These are phyloP conservation scores for Patella depressa DNA, from an alignment of 2,888 invertebrate species.

Conservation along the genomic window DNA sequence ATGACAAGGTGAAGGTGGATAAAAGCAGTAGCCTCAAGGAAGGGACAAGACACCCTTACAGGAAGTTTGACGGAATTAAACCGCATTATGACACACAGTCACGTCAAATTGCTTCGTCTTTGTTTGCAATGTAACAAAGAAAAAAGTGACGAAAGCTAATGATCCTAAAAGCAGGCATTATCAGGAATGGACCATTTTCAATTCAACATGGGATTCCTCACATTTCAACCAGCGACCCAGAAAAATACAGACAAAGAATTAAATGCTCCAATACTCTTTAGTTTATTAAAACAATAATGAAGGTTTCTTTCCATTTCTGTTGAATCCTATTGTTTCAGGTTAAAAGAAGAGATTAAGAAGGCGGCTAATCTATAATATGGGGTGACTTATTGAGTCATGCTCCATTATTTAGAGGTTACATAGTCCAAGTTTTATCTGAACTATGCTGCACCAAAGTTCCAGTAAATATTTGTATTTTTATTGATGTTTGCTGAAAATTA, in stretches of 20 bases:
- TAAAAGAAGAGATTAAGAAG: too few species aligned
- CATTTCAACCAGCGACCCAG: slow-evolving; percentile 24
- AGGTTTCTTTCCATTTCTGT: slow-evolving; percentile 16
- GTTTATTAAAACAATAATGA: slow-evolving; percentile 23
- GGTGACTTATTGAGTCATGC: too few species aligned
- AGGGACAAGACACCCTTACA: slow-evolving; percentile 11
- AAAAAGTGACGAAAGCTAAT: slow-evolving; percentile 26
- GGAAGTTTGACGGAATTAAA: slow-evolving; percentile 27
- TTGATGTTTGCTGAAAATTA: too few species aligned
- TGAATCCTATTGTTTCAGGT: neutral
- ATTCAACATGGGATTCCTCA: slow-evolving; percentile 19
- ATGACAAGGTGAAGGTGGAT: neutral
- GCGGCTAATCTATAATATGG: too few species aligned
- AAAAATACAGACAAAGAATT: slow-evolving; percentile 28
- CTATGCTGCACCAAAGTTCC: too few species aligned
- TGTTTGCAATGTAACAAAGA: slow-evolving; percentile 27
- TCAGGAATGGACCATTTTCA: slow-evolving; percentile 13
- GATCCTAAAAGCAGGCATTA: slow-evolving; percentile 24
- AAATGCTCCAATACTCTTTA: slow-evolving; percentile 21
- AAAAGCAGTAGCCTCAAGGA: slow-evolving; percentile 17
- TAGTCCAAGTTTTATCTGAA: too few species aligned
- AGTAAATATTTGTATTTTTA: too few species aligned
- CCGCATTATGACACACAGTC: slow-evolving; percentile 23
- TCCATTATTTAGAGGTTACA: too few species aligned
- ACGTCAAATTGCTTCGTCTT: slow-evolving; percentile 27